Evolutionary conservation across 2,797 vertebrate species (phyloP), one percentile per base, ranked within the genome.

Genomic region (Danio tinwini): DNA sequence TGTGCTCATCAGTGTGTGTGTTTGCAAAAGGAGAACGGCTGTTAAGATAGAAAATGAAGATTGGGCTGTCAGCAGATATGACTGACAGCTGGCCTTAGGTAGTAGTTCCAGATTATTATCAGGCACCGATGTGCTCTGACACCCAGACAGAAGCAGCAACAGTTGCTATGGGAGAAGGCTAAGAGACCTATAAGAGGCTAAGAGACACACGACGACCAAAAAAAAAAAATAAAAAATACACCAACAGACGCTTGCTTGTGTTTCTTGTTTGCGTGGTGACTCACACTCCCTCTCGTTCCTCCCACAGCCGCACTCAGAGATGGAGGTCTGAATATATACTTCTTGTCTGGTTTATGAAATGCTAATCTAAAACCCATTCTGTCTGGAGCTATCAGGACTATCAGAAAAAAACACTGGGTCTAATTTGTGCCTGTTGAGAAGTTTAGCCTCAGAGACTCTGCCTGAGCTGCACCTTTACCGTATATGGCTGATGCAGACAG

Each of bases 211-310:
- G 5, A 74, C 50, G 40, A 42, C 61, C 5, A 49, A 45, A 52
- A 59, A 56, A n/a, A n/a, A n/a, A n/a, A n/a, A n/a, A n/a, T n/a
- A n/a, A n/a, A 65, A 69, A 67, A 59, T 29, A 29, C 50, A 76
- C 68, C 12, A 12, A 62, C 55, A 70, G 45, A 68, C 61, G 59
- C 29, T 76, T 59, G 69, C 73, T 79, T 49, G 56, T 59, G 64
- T 78, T 61, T 8, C 53, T 72, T 52, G 68, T 81, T 81, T 78
- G 45, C 70, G 40, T 49, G 19, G 65, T 84, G 83, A 82, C 67
- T 82, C 80, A 84, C 71, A 44, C 47, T 68, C 39, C 10, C 65
- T 56, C 47, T 59, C 37, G 10, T 71, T 68, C 53, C 14, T 62
- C 53, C 63, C 76, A 64, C 71, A 59, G 6, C 58, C 49, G 49